Evolutionary conservation across 2,888 invertebrate genomes (phyloP).

Genomic region (Periphyllus acericola): DNA sequence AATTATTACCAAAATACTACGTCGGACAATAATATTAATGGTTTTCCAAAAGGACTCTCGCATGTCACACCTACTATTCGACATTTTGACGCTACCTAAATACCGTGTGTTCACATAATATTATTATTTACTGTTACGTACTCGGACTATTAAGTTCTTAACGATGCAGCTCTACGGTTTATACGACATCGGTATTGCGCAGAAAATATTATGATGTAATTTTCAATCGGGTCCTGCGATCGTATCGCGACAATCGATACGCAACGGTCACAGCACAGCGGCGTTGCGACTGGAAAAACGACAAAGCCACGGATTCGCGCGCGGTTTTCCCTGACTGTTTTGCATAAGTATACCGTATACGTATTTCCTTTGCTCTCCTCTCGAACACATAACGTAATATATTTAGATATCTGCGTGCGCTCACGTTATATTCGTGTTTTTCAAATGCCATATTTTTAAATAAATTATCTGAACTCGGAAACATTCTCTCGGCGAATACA

Average conservation of each 20-base stretch:
- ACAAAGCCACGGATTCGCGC: neutral
- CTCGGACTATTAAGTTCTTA: too few relatives aligned
- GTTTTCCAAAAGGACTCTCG: too few relatives aligned
- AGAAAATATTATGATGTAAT: too few relatives aligned
- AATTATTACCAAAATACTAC: too few relatives aligned
- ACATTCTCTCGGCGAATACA: constrained; percentile 8
- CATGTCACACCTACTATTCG: too few relatives aligned
- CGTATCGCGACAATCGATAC: neutral
- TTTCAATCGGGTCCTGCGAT: too few relatives aligned
- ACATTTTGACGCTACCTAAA: too few relatives aligned
- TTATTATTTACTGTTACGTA: too few relatives aligned
- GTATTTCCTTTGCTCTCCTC: neutral
- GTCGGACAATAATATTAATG: too few relatives aligned
- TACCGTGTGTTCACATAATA: too few relatives aligned
- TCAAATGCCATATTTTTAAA: constrained; percentile 32
- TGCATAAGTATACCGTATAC: neutral
- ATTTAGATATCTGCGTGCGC: neutral
- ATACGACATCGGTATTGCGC: too few relatives aligned
- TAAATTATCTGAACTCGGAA: constrained; percentile 20
- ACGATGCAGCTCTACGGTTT: too few relatives aligned
- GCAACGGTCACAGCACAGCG: neutral
- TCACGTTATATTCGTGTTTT: constrained; percentile 8
- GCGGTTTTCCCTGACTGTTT: neutral
- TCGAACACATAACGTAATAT: neutral
- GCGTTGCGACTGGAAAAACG: neutral